Evolutionary conservation across 2,888 invertebrate genomes (phyloP), one percentile per base, ranked within the genome.

Genomic region (Smittia aterrima): DNA sequence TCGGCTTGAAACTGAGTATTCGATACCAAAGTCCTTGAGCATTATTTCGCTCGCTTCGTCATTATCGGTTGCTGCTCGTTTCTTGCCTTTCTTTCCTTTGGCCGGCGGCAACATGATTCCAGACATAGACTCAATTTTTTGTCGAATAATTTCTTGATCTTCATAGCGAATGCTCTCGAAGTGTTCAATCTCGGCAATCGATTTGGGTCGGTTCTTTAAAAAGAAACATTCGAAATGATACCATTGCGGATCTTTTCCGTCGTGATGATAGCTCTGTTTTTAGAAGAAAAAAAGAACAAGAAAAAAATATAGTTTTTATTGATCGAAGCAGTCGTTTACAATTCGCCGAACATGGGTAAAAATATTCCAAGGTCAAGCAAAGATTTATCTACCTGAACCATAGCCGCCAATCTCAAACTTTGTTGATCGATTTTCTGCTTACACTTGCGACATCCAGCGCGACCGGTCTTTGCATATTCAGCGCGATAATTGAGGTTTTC

Each of bases 211-310:
- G 77, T 92, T 92, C 79, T 93, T 92, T 18, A 84, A 83, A 80
- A 96, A 97, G 81, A 98, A 96, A 80, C 98, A 98, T 75, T 88
- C 86, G 1, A 1, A 1, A 83, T 98, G 97, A 80, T 90, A 92
- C 97, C 97, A 98, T 78, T 90, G 89, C 0, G 95, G 88, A 78
- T 89, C 87, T 81, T 91, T 93, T 0, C 94, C 93, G 87, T 96
- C 96, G 83, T 91, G 91, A 80, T 90, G 88, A 0, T 92, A 89
- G 13, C 94, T 95, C 95, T 95, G n/a, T n/a, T n/a, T n/a, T n/a
- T n/a, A n/a, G n/a, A n/a, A n/a, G n/a, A n/a, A n/a, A n/a, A n/a
- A n/a, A n/a, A 81, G 53, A 85, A 53, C n/a, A 27, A n/a, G 47
- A 85, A 77, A 77, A 76, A 76, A 75, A 54, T 25, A n/a, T n/a